These are phyloP conservation scores for Stenodema calcarata DNA, from an alignment of 2,888 invertebrate genomes.

Conservation along the genomic window DNA sequence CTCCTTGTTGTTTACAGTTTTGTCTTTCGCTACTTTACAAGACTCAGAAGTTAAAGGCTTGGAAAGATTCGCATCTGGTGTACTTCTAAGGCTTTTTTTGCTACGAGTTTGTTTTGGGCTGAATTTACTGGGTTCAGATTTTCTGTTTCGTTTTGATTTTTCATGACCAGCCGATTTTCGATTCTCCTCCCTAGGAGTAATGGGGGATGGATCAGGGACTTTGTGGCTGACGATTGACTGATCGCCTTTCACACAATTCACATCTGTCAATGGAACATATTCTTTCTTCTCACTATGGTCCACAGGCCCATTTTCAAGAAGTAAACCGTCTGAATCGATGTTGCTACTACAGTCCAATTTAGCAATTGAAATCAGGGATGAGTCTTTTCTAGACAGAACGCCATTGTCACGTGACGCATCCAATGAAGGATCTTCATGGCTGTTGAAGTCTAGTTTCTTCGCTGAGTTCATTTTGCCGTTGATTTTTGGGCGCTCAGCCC, in stretches of 20 bases:
- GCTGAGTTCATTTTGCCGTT: neutral
- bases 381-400: neutral
- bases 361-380: neutral
- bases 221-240: neutral
- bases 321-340: neutral
- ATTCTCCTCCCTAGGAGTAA: neutral
- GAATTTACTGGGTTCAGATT: constrained; percentile 32
- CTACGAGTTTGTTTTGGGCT: constrained; percentile 31
- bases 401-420: neutral
- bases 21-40: neutral
- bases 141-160: constrained; percentile 15
- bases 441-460: constrained; percentile 27
- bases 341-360: neutral
- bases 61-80: neutral
- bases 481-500: neutral
- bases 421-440: neutral
- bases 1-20: neutral
- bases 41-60: neutral
- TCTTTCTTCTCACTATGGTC: neutral
- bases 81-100: constrained; percentile 10
- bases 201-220: neutral
- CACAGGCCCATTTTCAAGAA: neutral
- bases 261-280: neutral
- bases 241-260: neutral
- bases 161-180: neutral